Evolutionary conservation across 2,113 vertebrate species (phyloP).

Genomic region (Bufo bufo): DNA sequence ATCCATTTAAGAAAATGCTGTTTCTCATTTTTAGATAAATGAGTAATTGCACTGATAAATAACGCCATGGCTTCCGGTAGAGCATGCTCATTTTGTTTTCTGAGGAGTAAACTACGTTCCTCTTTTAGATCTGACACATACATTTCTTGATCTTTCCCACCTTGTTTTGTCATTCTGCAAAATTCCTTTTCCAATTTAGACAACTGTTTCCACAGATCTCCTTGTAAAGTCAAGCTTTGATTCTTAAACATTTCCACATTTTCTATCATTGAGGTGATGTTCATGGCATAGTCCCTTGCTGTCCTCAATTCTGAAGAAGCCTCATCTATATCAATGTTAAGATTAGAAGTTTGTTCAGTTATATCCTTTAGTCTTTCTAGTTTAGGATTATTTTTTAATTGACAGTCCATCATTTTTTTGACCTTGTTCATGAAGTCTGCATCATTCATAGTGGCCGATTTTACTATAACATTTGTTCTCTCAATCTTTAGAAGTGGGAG

Average conservation of each 20-base stretch:
- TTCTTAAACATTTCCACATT: slow-evolving; percentile 40
- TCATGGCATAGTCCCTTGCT: background rate
- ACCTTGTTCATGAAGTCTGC: slow-evolving; percentile 51
- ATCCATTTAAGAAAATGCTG: slow-evolving; percentile 66
- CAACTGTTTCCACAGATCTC: slow-evolving; percentile 56
- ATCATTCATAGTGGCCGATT: slow-evolving; percentile 45
- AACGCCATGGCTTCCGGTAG: slow-evolving; percentile 55
- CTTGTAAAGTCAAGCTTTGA: slow-evolving; percentile 63
- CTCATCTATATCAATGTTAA: background rate
- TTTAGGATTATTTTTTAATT: slow-evolving; percentile 52
- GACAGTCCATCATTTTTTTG: slow-evolving; percentile 42
- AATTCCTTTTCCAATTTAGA: slow-evolving; percentile 17
- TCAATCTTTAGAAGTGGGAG: slow-evolving; percentile 52
- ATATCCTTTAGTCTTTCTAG: slow-evolving; percentile 63
- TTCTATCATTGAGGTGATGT: background rate
- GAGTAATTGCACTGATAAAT: slow-evolving; percentile 61
- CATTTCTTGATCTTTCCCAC: background rate
- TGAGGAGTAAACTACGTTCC: slow-evolving; percentile 54
- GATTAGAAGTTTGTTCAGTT: background rate
- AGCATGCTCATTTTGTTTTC: slow-evolving; percentile 58
- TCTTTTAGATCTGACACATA: slow-evolving; percentile 56
- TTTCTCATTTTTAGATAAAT: slow-evolving; percentile 57
- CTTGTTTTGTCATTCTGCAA: slow-evolving; percentile 42
- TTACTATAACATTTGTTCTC: slow-evolving; percentile 63
- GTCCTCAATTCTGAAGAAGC: background rate